phyloP scores from a whole-genome alignment of 2,888 invertebrate genomes.

The Hirudinaria manillensis region DNA sequence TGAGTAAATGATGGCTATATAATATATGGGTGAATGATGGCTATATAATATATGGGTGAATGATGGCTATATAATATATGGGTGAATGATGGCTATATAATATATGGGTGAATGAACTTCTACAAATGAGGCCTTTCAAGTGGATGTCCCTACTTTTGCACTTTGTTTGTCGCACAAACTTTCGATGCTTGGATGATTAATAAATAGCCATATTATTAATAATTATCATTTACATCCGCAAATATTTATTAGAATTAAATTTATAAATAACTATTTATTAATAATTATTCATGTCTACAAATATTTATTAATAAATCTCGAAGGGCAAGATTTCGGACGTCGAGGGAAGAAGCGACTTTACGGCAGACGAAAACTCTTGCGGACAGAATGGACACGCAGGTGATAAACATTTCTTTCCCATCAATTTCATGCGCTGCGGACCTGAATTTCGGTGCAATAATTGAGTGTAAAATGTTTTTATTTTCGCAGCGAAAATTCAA shows the following conservation, averaged over 20 bases:
- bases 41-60: too few relatives aligned
- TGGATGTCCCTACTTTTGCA: too few relatives aligned
- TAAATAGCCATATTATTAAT: too few relatives aligned
- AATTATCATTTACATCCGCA: too few relatives aligned
- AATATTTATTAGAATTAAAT: not conserved
- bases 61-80: too few relatives aligned
- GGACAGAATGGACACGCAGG: conserved; percentile 25
- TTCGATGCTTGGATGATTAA: too few relatives aligned
- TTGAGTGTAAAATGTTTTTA: conserved; percentile 11
- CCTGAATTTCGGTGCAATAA: not conserved
- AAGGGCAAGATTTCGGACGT: conserved; percentile 35
- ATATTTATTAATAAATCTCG: conserved; percentile 10
- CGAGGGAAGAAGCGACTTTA: conserved; percentile 24
- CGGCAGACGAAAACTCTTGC: conserved; percentile 34
- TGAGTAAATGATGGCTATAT: too few relatives aligned
- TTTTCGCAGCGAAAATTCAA: conserved; percentile 22
- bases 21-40: too few relatives aligned
- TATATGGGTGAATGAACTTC: too few relatives aligned
- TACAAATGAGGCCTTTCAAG: too few relatives aligned
- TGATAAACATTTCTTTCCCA: not conserved
- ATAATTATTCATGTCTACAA: conserved; percentile 1
- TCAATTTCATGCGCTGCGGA: not conserved
- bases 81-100: too few relatives aligned
- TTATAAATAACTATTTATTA: conserved; percentile 3
- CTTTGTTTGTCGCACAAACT: too few relatives aligned